Evolutionary conservation across 2,797 vertebrate species (phyloP), one percentile per base, ranked within the genome.

Genomic region (Cheirogaleus major): DNA sequence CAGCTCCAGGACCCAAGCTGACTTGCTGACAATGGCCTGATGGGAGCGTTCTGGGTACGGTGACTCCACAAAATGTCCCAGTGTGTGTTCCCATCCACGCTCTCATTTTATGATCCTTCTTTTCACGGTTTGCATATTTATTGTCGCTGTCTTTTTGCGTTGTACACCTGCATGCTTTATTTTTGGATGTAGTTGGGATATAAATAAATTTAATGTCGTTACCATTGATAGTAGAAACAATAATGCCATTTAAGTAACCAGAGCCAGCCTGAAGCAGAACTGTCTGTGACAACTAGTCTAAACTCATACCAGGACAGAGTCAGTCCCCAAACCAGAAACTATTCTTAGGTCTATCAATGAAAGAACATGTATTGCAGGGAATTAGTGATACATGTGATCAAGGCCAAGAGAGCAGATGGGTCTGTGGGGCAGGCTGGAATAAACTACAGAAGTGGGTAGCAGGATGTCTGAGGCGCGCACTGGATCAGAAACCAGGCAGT

Each of bases 381-480:
- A 48, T 35, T 48, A 48, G 70, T 35, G 57, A 18, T 17, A 25
- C 32, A 35, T 4, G 3, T 61, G 55, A 48, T 25, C 7, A 30
- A 75, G 43, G 6, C 41, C 41, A 48, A 35, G 52, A 75, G 41
- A 30, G 14, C 41, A 17, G 12, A 35, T 6, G 45, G 18, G 22
- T n/a, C 30, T 48, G 15, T 1, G 22, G 45, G 69, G 22, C 41
- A 35, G 32, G 27, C 55, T 75, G 30, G 70, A 48, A 10, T 84
- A 35, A 15, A 12, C 79, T 45, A 43, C 27, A 63, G 78, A 59
- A 27, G 22, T 5, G 9, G 7, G 18, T 48, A n/a, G 30, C 35
- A 45, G 20, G 30, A 65, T 48, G 30, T 23, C 12, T 13, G n/a
- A 2, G 3, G 25, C 38, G 2, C 1, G 5, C 2, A 2, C 22